phyloP scores from a whole-genome alignment of 2,888 invertebrate species.

The Stenolophus ochropezus region DNA sequence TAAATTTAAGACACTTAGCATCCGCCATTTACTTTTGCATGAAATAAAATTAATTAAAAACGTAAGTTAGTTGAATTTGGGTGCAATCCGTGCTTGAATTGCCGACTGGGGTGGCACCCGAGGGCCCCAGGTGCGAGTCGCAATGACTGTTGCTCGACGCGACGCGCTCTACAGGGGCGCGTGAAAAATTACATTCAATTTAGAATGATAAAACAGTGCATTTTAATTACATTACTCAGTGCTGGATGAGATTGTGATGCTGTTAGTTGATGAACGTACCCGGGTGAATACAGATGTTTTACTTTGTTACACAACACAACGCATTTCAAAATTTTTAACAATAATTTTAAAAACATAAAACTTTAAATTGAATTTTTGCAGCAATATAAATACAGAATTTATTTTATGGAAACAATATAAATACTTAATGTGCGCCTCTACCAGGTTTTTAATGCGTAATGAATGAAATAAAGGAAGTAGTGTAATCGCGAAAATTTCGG shows the following conservation, averaged over 20 bases:
- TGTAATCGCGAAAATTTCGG: no score
- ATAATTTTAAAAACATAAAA: no score
- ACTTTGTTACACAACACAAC: no score
- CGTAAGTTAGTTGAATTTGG: constrained; percentile 33
- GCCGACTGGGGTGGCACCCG: background rate
- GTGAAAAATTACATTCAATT: constrained; percentile 53
- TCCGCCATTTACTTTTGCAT: constrained; percentile 4
- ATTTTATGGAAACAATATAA: no score
- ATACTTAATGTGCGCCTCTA: no score
- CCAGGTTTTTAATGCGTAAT: no score
- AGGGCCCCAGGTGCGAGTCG: constrained; percentile 32
- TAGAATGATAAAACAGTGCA: constrained; percentile 49
- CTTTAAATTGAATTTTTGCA: no score
- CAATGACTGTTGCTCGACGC: background rate
- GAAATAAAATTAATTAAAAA: constrained; percentile 46
- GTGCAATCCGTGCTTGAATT: constrained; percentile 9
- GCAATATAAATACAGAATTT: no score
- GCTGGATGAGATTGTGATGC: constrained; percentile 16
- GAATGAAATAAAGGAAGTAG: no score
- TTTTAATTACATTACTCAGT: constrained; percentile 42
- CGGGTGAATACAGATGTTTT: no score
- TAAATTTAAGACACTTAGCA: background rate
- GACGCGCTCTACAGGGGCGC: background rate
- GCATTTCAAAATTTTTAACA: no score
- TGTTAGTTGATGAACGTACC: background rate